These are phyloP conservation scores for Dilophus febrilis DNA, from an alignment of 2,888 invertebrate genomes.

Conservation along the genomic window DNA sequence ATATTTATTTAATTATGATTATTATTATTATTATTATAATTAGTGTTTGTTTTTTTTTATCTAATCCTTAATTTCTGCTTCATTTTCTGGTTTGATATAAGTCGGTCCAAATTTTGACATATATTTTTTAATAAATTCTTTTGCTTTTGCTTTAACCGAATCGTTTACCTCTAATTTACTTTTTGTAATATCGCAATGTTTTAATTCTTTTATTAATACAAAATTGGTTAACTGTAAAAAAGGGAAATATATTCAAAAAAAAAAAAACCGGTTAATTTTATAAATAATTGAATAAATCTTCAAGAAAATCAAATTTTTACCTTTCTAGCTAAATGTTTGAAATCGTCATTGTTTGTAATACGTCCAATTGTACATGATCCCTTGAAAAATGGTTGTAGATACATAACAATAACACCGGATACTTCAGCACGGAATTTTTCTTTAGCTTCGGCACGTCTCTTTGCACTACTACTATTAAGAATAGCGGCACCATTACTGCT, in stretches of 20 bases:
- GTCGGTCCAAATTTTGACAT: slow-evolving; percentile 83
- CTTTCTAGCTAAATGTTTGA: slow-evolving; percentile 88
- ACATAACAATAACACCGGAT: slow-evolving; percentile 68
- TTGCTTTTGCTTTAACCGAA: slow-evolving; percentile 76
- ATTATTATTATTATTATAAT: no score
- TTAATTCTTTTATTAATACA: slow-evolving; percentile 87
- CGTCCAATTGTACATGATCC: slow-evolving; percentile 67
- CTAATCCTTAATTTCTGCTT: slow-evolving; percentile 20
- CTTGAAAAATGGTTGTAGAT: slow-evolving; percentile 76
- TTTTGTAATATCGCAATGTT: slow-evolving; percentile 57
- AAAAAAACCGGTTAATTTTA: not conserved
- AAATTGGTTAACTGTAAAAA: slow-evolving; percentile 73
- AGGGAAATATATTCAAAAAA: slow-evolving; percentile 1
- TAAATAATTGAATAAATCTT: not conserved
- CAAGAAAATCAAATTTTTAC: slow-evolving; percentile 29
- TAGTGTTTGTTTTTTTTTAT: no score
- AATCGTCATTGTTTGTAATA: slow-evolving; percentile 79
- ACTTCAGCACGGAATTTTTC: slow-evolving; percentile 68
- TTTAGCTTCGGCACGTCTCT: slow-evolving; percentile 47
- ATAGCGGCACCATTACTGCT: not conserved
- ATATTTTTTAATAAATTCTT: slow-evolving; percentile 87
- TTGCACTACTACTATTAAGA: not conserved
- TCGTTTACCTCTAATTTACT: slow-evolving; percentile 23
- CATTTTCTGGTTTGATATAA: slow-evolving; percentile 18
- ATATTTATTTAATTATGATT: no score